Evolutionary conservation across 2,113 vertebrate genomes (phyloP).

Genomic region (Tyto alba): DNA sequence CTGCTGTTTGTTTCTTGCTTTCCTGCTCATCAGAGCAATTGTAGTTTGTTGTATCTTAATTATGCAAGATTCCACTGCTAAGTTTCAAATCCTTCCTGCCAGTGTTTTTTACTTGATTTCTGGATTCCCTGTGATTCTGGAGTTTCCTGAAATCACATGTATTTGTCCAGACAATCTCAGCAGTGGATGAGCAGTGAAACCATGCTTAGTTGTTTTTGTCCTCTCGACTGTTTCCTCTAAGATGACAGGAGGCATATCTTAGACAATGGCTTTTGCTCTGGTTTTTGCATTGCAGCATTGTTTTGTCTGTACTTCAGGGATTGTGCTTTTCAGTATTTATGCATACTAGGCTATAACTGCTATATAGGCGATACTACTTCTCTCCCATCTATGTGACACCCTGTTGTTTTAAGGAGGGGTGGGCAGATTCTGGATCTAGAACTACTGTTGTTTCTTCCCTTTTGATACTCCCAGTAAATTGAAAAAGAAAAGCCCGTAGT

Average conservation of each 20-base stretch:
- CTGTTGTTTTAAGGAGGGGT: neutral
- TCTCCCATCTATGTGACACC: neutral
- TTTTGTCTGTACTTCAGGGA: neutral
- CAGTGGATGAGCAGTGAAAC: neutral
- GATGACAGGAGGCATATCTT: neutral
- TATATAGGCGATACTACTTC: neutral
- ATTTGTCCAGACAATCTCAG: neutral
- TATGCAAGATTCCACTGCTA: conserved; percentile 36
- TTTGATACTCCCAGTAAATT: neutral
- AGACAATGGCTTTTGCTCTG: neutral
- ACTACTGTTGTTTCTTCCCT: neutral
- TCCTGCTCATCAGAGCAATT: conserved; percentile 56
- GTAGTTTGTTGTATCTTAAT: conserved; percentile 58
- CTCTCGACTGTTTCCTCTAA: neutral
- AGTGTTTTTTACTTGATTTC: neutral
- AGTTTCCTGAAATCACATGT: neutral
- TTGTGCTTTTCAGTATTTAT: neutral
- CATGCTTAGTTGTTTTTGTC: neutral
- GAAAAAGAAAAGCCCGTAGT: neutral
- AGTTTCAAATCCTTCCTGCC: conserved; percentile 54
- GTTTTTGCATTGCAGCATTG: neutral
- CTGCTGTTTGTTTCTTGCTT: conserved; percentile 55
- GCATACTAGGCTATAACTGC: neutral
- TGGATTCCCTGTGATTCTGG: neutral
- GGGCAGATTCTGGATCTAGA: neutral